phyloP scores from a whole-genome alignment of 2,797 vertebrate species.

The Clarias platycephalus region DNA sequence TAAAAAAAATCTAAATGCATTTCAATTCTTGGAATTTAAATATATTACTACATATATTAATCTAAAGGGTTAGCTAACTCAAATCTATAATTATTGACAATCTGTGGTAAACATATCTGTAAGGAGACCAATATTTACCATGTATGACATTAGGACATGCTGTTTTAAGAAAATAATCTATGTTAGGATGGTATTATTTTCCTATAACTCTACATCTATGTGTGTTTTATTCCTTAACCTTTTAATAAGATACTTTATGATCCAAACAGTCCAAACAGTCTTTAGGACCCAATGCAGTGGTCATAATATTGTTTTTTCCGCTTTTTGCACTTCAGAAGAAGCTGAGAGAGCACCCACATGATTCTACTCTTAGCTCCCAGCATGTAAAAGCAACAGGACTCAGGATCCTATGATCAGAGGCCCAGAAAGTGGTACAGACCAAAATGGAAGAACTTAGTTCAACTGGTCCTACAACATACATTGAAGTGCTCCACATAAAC shows the following conservation, averaged over 20 bases:
- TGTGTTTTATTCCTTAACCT: neutral
- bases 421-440: conserved; percentile 41
- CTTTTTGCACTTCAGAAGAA: conserved; percentile 67
- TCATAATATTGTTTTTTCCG: conserved; percentile 24
- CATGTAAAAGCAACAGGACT: conserved; percentile 49
- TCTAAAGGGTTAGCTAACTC: neutral
- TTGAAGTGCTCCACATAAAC: conserved; percentile 14
- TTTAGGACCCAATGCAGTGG: no score
- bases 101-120: neutral
- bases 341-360: conserved; percentile 75
- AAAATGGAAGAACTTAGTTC: conserved; percentile 38
- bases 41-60: neutral
- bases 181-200: neutral
- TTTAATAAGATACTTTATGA: neutral
- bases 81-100: neutral
- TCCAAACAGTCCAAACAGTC: no score
- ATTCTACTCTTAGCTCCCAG: conserved; percentile 56
- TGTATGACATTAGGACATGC: no score
- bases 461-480: conserved; percentile 38
- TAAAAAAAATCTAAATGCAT: neutral
- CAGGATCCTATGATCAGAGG: conserved; percentile 56
- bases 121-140: neutral
- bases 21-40: neutral
- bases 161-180: conserved; percentile 1
- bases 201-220: neutral